These are phyloP conservation scores for Bubo bubo DNA, from an alignment of 2,113 vertebrate species.

Conservation along the genomic window DNA sequence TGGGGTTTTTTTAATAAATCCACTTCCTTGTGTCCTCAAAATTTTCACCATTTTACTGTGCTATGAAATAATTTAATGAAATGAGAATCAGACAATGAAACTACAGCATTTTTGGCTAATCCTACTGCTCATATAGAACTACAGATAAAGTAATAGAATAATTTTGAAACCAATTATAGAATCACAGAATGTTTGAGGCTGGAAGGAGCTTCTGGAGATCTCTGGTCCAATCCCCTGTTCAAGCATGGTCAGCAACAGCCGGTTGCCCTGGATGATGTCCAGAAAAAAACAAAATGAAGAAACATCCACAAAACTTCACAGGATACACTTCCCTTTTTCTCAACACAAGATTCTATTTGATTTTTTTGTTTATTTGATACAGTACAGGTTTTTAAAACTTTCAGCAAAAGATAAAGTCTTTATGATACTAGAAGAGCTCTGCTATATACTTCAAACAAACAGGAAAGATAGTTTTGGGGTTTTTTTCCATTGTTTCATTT, in stretches of 20 bases:
- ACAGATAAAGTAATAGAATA: not conserved
- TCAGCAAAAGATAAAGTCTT: not conserved
- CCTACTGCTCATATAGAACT: not conserved
- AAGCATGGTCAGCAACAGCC: not conserved
- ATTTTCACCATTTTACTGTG: not conserved
- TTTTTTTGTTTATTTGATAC: not conserved
- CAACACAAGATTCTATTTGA: not conserved
- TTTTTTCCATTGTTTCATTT: not conserved
- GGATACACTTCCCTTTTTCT: not conserved
- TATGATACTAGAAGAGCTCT: not conserved
- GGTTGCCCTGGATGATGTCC: not conserved
- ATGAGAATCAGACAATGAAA: not conserved
- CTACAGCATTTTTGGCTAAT: not conserved
- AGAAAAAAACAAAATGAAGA: not conserved
- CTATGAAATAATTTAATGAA: not conserved
- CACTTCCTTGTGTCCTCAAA: not conserved
- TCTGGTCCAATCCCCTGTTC: rapidly evolving
- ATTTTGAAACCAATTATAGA: not conserved
- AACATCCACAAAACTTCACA: not conserved
- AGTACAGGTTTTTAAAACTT: not conserved
- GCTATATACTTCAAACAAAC: not conserved
- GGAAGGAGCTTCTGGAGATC: not conserved
- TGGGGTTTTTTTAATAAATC: not conserved
- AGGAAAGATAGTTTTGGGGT: rapidly evolving
- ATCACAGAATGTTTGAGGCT: not conserved